A percentile compares a stretch with the other conserved stretches of the same genome.
Conservation (phyloP, 2,888 invertebrate species). For the Drosophila subsilvestris region DNA sequence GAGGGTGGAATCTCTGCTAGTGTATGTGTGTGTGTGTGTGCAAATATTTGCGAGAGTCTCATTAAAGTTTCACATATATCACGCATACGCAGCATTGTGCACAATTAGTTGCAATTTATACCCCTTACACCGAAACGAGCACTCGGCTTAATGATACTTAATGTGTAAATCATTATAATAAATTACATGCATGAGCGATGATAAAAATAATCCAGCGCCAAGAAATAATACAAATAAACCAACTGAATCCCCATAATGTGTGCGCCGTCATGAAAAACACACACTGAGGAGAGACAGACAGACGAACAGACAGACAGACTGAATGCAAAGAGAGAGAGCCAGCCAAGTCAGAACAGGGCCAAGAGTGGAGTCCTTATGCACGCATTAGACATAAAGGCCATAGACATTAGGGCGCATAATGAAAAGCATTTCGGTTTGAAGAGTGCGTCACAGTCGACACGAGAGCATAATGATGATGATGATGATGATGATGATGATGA, state of each 20-base stretch:
- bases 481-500: constrained; percentile 19
- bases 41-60: constrained; percentile 42
- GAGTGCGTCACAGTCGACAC: constrained; percentile 38
- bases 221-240: constrained; percentile 49
- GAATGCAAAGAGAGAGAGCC: constrained; percentile 22
- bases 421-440: constrained; percentile 53
- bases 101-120: constrained; percentile 55
- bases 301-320: constrained; percentile 11
- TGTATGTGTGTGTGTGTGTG: constrained; percentile 26
- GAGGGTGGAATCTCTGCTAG: background rate
- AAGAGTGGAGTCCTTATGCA: constrained; percentile 48
- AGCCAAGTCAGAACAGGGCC: constrained; percentile 32
- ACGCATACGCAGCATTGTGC: constrained; percentile 48
- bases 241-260: constrained; percentile 56
- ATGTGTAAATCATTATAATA: constrained; percentile 65
- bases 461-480: constrained; percentile 20
- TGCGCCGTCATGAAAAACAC: constrained; percentile 34
- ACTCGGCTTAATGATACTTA: constrained; percentile 55
- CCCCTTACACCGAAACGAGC: constrained; percentile 20
- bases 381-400: constrained; percentile 65
- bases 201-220: constrained; percentile 47
- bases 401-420: constrained; percentile 68
- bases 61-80: constrained; percentile 45
- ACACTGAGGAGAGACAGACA: background rate
- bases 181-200: constrained; percentile 60